Conservation (phyloP, 2,113 vertebrate species). For the Pao palembangensis region DNA sequence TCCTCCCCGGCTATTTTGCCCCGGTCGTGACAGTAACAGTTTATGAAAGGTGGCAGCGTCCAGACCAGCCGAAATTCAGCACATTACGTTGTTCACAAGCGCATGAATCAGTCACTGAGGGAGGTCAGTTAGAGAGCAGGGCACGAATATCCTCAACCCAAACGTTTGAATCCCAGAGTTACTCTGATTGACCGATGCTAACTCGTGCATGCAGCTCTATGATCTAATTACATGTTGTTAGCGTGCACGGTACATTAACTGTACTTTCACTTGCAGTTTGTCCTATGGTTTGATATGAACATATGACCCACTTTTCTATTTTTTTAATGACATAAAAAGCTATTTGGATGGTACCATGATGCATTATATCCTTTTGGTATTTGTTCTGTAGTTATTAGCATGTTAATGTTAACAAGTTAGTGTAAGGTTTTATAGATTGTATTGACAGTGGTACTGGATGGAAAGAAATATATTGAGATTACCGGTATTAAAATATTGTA, state of each 20-base stretch:
- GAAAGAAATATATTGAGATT: too few species aligned
- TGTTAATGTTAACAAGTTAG: too few species aligned
- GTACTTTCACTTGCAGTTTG: constrained; percentile 7
- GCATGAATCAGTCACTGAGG: not conserved
- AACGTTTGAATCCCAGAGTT: not conserved
- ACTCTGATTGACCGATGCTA: constrained; percentile 11
- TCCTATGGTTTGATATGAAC: constrained; percentile 18
- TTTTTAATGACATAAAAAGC: not conserved
- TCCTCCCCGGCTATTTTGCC: constrained; percentile 29
- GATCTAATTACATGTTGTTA: constrained; percentile 7
- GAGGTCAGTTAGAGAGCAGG: constrained; percentile 7
- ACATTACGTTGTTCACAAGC: constrained; percentile 10
- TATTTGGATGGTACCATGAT: not conserved
- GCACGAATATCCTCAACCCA: not conserved
- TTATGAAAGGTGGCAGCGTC: constrained; percentile 40
- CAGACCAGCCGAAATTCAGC: constrained; percentile 6
- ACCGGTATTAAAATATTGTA: too few species aligned
- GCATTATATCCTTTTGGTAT: too few species aligned
- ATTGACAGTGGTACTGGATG: too few species aligned
- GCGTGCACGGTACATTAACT: constrained; percentile 8
- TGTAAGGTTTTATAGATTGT: too few species aligned
- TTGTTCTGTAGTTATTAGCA: too few species aligned
- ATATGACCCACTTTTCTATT: constrained; percentile 12
- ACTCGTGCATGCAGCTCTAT: constrained; percentile 2
- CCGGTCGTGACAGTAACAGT: constrained; percentile 23